These are phyloP conservation scores for Catharus ustulatus DNA, from an alignment of 2,797 vertebrate genomes.

Conservation along the genomic window DNA sequence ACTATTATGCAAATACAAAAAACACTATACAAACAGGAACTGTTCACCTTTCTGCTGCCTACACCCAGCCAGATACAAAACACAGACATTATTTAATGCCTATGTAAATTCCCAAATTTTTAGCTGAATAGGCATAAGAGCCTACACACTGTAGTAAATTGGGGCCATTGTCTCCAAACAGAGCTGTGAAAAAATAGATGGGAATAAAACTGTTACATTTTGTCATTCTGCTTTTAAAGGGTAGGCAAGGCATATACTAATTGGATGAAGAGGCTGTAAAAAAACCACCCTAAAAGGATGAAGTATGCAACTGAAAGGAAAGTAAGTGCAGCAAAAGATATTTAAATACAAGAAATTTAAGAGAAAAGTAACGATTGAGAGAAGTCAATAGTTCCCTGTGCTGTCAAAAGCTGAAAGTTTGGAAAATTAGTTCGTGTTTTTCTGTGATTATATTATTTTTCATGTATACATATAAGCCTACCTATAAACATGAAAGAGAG, in stretches of 20 bases:
- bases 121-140: neutral
- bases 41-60: conserved; percentile 10
- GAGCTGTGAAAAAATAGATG: neutral
- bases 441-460: conserved; percentile 1
- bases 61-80: neutral
- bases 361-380: neutral
- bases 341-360: neutral
- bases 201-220: neutral
- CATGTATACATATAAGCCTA: neutral
- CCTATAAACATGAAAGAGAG: neutral
- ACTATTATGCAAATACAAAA: neutral
- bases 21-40: neutral
- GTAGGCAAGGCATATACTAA: neutral
- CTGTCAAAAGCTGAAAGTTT: neutral
- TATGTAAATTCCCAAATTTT: neutral
- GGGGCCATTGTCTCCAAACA: neutral
- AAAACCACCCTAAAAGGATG: neutral
- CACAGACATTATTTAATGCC: neutral
- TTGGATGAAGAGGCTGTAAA: neutral
- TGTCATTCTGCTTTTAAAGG: neutral
- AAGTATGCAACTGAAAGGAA: neutral
- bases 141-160: neutral
- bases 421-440: neutral
- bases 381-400: neutral
- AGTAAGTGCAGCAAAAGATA: neutral